Percentiles rank a stretch among this genome's conserved stretches.
phyloP scores from a whole-genome alignment of 2,797 vertebrate genomes.

The Varecia variegata region DNA sequence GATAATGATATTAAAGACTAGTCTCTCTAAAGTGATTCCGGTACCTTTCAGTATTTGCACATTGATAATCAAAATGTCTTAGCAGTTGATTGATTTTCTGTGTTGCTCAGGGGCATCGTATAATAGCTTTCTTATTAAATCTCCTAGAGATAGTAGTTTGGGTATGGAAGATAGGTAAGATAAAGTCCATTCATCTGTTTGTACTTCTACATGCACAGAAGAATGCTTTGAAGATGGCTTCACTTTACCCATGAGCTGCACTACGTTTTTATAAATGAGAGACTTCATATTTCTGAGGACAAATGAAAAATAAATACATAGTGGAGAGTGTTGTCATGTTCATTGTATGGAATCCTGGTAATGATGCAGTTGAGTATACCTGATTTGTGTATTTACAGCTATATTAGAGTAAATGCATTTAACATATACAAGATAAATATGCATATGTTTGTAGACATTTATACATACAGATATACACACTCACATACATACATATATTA shows the following conservation, averaged over 20 bases:
- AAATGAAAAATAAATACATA: conserved; percentile 3
- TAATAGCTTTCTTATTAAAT: background rate
- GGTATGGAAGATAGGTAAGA: background rate
- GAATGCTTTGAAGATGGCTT: conserved; percentile 3
- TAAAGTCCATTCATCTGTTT: background rate
- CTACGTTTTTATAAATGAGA: background rate
- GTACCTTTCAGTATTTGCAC: background rate
- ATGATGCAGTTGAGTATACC: background rate
- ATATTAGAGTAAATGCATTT: background rate
- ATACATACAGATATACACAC: background rate
- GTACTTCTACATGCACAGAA: background rate
- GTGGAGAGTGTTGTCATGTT: background rate
- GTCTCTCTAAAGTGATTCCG: background rate
- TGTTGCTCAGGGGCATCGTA: background rate
- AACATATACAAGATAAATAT: background rate
- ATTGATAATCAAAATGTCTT: background rate
- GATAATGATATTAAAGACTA: background rate
- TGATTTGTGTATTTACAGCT: background rate
- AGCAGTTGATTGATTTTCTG: background rate
- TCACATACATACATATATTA: background rate
- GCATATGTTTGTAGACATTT: background rate
- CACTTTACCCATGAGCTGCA: background rate
- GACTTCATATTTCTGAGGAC: background rate
- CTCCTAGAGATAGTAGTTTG: background rate
- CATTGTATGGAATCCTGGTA: background rate